Evolutionary conservation across 1,140 invertebrate genomes (phyloP).

Genomic region (Artemia franciscana): DNA sequence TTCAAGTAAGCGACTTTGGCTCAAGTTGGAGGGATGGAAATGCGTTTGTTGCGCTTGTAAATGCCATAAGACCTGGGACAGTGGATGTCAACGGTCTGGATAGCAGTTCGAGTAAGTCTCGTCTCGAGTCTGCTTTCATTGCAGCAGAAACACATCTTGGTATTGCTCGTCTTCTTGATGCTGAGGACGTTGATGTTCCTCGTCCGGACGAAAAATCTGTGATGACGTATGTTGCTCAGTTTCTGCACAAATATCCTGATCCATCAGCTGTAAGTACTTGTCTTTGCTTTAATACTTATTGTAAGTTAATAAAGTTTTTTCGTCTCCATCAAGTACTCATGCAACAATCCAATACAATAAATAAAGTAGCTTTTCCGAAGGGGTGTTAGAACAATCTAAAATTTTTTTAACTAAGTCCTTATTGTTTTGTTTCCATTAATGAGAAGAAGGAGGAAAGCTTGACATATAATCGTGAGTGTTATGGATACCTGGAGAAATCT

Average conservation of each 20-base stretch:
- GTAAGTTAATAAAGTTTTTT: too few species aligned
- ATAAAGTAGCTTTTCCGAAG: too few species aligned
- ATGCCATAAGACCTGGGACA: slow-evolving; percentile 77
- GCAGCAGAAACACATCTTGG: slow-evolving; percentile 77
- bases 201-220: slow-evolving; percentile 95
- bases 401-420: too few species aligned
- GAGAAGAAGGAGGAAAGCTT: too few species aligned
- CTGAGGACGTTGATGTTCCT: slow-evolving; percentile 90
- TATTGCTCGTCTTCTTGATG: slow-evolving; percentile 73
- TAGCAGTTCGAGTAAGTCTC: slow-evolving; percentile 45
- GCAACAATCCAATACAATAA: too few species aligned
- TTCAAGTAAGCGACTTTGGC: slow-evolving; percentile 82
- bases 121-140: slow-evolving; percentile 78
- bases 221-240: slow-evolving; percentile 98
- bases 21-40: slow-evolving; percentile 89
- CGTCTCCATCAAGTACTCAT: too few species aligned
- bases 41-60: slow-evolving; percentile 85
- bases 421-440: too few species aligned
- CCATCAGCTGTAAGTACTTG: slow-evolving; percentile 18
- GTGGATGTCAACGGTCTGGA: slow-evolving; percentile 61
- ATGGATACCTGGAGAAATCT: too few species aligned
- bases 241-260: slow-evolving; percentile 81
- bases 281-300: slow-evolving; percentile 7
- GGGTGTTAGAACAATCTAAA: too few species aligned
- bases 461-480: too few species aligned